phyloP scores from a whole-genome alignment of 92 coral and sea anemone genomes.

The Phenganax subtilis region DNA sequence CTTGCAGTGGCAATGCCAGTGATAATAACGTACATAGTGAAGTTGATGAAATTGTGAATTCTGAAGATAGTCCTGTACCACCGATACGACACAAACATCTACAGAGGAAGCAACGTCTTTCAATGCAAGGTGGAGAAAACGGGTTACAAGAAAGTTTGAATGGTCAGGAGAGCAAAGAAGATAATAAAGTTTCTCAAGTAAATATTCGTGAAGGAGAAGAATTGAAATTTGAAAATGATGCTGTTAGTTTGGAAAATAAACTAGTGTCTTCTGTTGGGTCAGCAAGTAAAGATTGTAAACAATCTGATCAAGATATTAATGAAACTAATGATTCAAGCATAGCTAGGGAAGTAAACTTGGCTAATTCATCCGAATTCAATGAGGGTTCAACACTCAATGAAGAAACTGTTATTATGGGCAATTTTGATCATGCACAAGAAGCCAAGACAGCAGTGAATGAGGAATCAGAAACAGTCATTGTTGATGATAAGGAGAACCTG shows the following conservation, averaged over 20 bases:
- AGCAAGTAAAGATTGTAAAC: too few relatives aligned
- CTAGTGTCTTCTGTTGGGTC: too few relatives aligned
- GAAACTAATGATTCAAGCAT: too few relatives aligned
- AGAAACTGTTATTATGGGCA: background rate
- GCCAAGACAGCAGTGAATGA: background rate
- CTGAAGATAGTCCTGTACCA: conserved; percentile 2
- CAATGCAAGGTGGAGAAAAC: background rate
- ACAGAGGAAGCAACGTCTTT: conserved; percentile 13
- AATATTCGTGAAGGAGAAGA: background rate
- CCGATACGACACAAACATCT: conserved; percentile 31
- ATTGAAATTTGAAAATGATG: background rate
- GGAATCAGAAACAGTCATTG: background rate
- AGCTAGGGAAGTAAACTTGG: background rate
- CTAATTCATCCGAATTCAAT: background rate
- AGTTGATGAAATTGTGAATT: background rate
- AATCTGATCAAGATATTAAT: too few relatives aligned
- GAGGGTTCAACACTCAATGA: background rate
- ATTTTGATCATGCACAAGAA: background rate
- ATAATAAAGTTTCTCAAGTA: background rate
- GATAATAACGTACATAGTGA: background rate
- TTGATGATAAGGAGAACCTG: background rate
- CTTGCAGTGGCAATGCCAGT: background rate
- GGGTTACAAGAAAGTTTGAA: background rate
- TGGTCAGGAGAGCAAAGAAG: background rate
- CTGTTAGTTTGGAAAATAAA: background rate